Base-by-base conservation (phyloP, 2,888 invertebrate species). In the Miltochrista miniata region DNA sequence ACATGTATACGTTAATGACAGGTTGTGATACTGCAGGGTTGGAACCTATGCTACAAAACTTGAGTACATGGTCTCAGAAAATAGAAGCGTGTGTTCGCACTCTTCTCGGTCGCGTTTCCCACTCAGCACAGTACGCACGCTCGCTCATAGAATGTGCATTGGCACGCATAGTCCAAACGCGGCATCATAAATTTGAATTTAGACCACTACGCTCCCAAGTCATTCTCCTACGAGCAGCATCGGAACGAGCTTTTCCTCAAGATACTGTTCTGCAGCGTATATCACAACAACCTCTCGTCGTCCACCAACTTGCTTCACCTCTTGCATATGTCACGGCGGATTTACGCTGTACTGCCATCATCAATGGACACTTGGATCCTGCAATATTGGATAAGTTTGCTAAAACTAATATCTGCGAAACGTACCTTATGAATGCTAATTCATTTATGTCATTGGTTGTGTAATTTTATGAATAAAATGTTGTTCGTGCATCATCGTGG, bases 101-200 rank as follows among this genome's bases (percentile, higher is more conserved):
- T 2, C 39, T 81, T 10, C 57, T 66, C 3, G 74, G 74, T 1
- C 64, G 59, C 13, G 72, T 81, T 0, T 36, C 69, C 0, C 65
- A 72, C 36, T 76, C 83, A 1, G 58, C 61, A 5, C 75, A 80
- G 54, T 83, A 81, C 38, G 68, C 73, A 0, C 65, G 64, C 11
- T 57, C 69, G 4, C 43, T 74, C 0, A 72, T 82, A 12, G 69
- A 77, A 41, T 61, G 71, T 0, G 74, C 74, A 0, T 67, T 76
- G 36, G 60, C 59, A 5, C 72, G 77, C 33, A 50, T 82, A 1
- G 40, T 44, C 37, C 58, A 70, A 42, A 62, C 66, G 11, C 65
- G 65, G 7, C 14, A 30, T 1, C 65, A 72, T 54, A 54, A 48
- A 1, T 11, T 44, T 0, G 47, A 48, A 9, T 47, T 48, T 2